Percentiles rank a stretch among this genome's conserved stretches.
phyloP scores from a whole-genome alignment of 2,888 invertebrate genomes.

The Tetheella fluctuosa region DNA sequence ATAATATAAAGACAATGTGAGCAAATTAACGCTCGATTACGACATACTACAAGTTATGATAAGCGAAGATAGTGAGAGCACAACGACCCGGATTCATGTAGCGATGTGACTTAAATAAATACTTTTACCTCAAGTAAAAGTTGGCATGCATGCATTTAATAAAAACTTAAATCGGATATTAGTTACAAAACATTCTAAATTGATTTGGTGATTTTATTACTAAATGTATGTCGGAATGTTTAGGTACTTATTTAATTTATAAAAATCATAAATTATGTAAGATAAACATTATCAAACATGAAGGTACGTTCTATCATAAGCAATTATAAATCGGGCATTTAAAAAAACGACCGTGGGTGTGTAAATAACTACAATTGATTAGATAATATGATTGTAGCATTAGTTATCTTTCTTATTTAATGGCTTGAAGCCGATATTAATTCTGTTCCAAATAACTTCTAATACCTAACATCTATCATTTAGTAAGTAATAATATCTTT shows the following conservation, averaged over 20 bases:
- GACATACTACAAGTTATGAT: slow-evolving; percentile 33
- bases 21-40: slow-evolving; percentile 22
- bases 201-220: too few relatives aligned
- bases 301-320: not conserved
- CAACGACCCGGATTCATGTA: slow-evolving; percentile 48
- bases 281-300: not conserved
- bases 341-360: not conserved
- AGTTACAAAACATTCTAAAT: too few relatives aligned
- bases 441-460: not conserved
- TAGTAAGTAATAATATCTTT: too few relatives aligned
- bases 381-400: not conserved
- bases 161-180: not conserved
- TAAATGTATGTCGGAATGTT: too few relatives aligned
- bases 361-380: not conserved
- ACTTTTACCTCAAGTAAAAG: slow-evolving; percentile 8
- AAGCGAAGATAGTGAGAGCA: slow-evolving; percentile 37
- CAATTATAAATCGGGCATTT: not conserved
- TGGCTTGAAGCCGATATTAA: not conserved
- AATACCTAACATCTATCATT: not conserved
- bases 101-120: slow-evolving; percentile 24
- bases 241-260: too few relatives aligned
- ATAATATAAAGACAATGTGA: not conserved
- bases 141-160: not conserved
- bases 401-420: slow-evolving; percentile 5
- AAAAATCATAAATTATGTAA: too few relatives aligned